These are phyloP conservation scores for Ceratina japonica DNA, from an alignment of 1,140 invertebrate species.

Conservation along the genomic window DNA sequence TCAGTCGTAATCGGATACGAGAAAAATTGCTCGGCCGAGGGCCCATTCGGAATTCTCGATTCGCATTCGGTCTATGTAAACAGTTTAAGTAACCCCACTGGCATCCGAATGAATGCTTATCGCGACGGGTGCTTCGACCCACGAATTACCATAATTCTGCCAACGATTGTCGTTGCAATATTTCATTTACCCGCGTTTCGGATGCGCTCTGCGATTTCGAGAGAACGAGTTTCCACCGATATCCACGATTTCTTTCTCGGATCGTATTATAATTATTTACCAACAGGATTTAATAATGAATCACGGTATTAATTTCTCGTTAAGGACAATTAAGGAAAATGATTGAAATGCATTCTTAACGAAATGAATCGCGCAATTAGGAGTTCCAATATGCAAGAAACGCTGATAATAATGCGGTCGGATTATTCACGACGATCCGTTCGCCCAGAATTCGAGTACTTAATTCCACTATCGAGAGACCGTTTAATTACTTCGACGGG, in stretches of 20 bases:
- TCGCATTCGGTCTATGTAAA: slow-evolving; percentile 46
- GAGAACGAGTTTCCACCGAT: too few relatives aligned
- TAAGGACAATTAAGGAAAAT: not conserved
- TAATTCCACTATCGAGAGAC: not conserved
- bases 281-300: not conserved
- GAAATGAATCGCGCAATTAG: not conserved
- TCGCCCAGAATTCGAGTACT: not conserved
- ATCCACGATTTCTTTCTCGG: too few relatives aligned
- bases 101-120: slow-evolving; percentile 57
- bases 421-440: slow-evolving; percentile 8
- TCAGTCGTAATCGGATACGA: slow-evolving; percentile 55
- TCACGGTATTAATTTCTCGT: not conserved
- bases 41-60: slow-evolving; percentile 30
- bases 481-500: not conserved
- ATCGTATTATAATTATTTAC: too few relatives aligned
- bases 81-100: slow-evolving; percentile 21
- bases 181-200: not conserved
- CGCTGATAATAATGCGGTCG: not conserved
- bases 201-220: not conserved
- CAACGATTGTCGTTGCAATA: slow-evolving; percentile 1
- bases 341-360: not conserved
- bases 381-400: not conserved
- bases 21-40: slow-evolving; percentile 25
- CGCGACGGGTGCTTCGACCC: not conserved
- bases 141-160: slow-evolving; percentile 57